A percentile compares a stretch with the other conserved stretches of the same genome.
These are phyloP conservation scores for Oxycera nigricornis DNA, from an alignment of 2,888 invertebrate species.

Conservation along the genomic window DNA sequence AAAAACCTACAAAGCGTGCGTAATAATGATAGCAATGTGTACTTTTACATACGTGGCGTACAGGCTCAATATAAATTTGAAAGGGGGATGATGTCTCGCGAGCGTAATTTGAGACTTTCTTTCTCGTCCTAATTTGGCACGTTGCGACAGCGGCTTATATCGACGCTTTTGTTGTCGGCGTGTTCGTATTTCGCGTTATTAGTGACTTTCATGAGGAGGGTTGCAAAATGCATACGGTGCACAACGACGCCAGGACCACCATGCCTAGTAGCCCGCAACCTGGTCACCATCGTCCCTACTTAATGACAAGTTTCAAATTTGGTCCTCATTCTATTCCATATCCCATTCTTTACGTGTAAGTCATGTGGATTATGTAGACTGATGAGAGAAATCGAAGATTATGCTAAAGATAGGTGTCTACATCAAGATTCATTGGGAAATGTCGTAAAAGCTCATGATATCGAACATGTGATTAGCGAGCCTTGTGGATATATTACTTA, in stretches of 20 bases:
- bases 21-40: slow-evolving; percentile 34
- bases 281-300: neutral
- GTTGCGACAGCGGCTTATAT: slow-evolving; percentile 46
- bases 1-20: slow-evolving; percentile 12
- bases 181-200: slow-evolving; percentile 41
- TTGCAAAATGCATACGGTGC: slow-evolving; percentile 18
- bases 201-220: slow-evolving; percentile 35
- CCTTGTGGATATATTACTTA: too few relatives aligned
- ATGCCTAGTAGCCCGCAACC: neutral
- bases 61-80: slow-evolving; percentile 37
- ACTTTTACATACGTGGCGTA: slow-evolving; percentile 35
- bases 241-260: slow-evolving; percentile 43
- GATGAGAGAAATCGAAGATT: neutral
- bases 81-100: slow-evolving; percentile 50
- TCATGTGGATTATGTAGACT: neutral
- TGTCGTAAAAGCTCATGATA: too few relatives aligned
- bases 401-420: too few relatives aligned
- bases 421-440: too few relatives aligned
- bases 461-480: too few relatives aligned
- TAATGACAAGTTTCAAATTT: neutral
- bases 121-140: slow-evolving; percentile 58
- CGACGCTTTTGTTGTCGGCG: slow-evolving; percentile 18
- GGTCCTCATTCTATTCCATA: too few relatives aligned
- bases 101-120: slow-evolving; percentile 55
- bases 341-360: too few relatives aligned